A percentile compares a stretch with the other conserved stretches of the same genome.
These are phyloP conservation scores for Notarius lentiginosus DNA, from an alignment of 2,113 vertebrate genomes.

Conservation along the genomic window DNA sequence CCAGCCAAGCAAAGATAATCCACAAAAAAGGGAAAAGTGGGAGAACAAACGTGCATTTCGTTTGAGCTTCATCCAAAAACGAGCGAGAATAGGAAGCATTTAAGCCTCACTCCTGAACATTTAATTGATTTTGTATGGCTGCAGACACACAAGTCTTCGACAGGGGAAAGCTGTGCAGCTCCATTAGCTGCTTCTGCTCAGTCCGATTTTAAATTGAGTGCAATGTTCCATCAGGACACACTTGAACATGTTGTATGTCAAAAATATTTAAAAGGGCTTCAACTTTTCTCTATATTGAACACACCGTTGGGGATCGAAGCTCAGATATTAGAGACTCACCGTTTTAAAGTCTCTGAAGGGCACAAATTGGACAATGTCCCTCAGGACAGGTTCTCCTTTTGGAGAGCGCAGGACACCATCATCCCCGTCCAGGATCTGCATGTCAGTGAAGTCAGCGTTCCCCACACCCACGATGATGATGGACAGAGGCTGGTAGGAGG, in stretches of 20 bases:
- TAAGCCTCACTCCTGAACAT: slow-evolving; percentile 27
- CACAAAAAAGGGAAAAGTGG: slow-evolving; percentile 5
- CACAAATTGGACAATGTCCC: slow-evolving; percentile 93
- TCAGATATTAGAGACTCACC: slow-evolving; percentile 71
- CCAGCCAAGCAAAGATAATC: slow-evolving; percentile 13
- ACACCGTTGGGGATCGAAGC: not conserved
- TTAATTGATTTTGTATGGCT: slow-evolving; percentile 28
- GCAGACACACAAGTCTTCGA: slow-evolving; percentile 34
- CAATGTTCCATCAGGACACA: slow-evolving; percentile 25
- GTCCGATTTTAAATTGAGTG: slow-evolving; percentile 20
- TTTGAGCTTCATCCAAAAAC: slow-evolving; percentile 20
- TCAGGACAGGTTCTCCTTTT: slow-evolving; percentile 84
- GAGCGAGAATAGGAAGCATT: slow-evolving; percentile 4
- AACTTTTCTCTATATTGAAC: not conserved
- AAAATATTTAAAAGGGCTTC: not conserved
- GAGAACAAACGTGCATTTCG: not conserved
- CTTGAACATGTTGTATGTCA: slow-evolving; percentile 19
- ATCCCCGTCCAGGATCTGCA: slow-evolving; percentile 92
- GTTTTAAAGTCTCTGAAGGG: slow-evolving; percentile 96
- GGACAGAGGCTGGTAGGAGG: slow-evolving; percentile 92
- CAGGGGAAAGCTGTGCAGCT: slow-evolving; percentile 38
- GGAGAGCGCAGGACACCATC: slow-evolving; percentile 86
- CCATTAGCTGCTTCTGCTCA: slow-evolving; percentile 46
- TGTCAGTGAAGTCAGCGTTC: slow-evolving; percentile 94
- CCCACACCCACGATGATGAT: slow-evolving; percentile 94